Conservation (phyloP, 2,113 vertebrate genomes). For the Indicator maculatus region DNA sequence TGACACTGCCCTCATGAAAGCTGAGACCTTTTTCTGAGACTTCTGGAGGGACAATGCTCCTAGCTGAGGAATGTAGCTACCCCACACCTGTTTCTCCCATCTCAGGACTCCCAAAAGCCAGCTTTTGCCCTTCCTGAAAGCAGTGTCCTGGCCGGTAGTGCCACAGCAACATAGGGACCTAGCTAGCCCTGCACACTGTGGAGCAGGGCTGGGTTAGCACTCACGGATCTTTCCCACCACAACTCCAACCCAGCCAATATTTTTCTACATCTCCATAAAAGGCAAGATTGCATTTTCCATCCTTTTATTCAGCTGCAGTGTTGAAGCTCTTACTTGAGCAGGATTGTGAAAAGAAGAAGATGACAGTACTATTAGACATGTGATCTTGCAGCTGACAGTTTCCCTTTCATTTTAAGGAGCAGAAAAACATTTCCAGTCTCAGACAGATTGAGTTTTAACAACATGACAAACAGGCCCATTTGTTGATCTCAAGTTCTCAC, state of each 20-base stretch:
- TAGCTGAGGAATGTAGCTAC: background rate
- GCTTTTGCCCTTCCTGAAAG: background rate
- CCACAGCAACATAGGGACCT: accelerated
- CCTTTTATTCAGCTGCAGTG: background rate
- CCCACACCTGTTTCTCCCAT: background rate
- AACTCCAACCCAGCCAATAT: background rate
- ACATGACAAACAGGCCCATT: conserved; percentile 63
- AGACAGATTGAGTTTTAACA: conserved; percentile 63
- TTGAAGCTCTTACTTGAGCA: conserved; percentile 24
- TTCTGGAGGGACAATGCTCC: background rate
- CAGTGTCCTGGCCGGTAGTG: background rate
- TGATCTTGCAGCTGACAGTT: conserved; percentile 63
- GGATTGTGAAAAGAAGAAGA: background rate
- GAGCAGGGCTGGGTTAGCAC: background rate
- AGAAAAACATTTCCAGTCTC: conserved; percentile 53
- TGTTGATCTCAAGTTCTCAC: conserved; percentile 50
- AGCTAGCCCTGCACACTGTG: too few relatives aligned
- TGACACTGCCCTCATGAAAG: background rate
- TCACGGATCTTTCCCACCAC: background rate
- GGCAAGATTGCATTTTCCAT: background rate
- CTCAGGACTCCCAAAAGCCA: background rate
- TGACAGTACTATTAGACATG: conserved; percentile 41
- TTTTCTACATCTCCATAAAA: background rate
- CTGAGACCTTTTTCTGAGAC: background rate
- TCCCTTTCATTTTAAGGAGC: conserved; percentile 55